phyloP scores from a whole-genome alignment of 2,113 vertebrate genomes.

The Nycticebus coucang region DNA sequence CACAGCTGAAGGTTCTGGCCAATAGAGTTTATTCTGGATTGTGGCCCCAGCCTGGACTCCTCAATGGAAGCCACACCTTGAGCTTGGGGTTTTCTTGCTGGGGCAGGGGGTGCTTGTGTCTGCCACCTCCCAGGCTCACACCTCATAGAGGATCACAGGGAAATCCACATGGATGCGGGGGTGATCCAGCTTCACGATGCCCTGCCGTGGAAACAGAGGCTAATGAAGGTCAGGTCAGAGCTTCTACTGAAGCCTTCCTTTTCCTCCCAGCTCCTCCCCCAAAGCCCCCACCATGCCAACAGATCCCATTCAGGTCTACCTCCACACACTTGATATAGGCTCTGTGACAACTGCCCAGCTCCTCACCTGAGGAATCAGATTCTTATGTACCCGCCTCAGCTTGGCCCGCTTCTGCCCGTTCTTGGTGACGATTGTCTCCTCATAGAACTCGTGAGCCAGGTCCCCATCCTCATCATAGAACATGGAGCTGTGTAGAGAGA shows the following conservation, averaged over 20 bases:
- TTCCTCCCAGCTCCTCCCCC: constrained; percentile 23
- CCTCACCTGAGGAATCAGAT: constrained; percentile 97
- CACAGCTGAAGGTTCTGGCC: constrained; percentile 64
- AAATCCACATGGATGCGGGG: constrained; percentile 98
- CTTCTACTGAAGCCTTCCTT: neutral
- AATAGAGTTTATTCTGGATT: constrained; percentile 61
- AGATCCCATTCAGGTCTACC: neutral
- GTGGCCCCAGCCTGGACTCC: constrained; percentile 63
- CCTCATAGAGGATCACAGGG: constrained; percentile 96
- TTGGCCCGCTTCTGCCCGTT: constrained; percentile 97
- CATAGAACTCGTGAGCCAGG: constrained; percentile 98
- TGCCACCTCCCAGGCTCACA: constrained; percentile 84
- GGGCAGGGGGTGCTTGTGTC: constrained; percentile 55
- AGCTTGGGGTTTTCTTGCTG: constrained; percentile 66
- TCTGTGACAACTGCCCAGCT: neutral
- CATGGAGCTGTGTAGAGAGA: constrained; percentile 91
- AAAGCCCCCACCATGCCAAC: neutral
- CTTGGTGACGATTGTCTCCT: constrained; percentile 97
- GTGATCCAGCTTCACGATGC: constrained; percentile 94
- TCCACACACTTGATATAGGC: neutral
- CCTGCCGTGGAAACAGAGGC: constrained; percentile 86
- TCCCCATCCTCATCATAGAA: constrained; percentile 98
- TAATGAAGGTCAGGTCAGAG: constrained; percentile 46
- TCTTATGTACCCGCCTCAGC: constrained; percentile 97
- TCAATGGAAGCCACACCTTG: constrained; percentile 61